Conservation (phyloP, 2,113 vertebrate genomes). For the Nothoprocta perdicaria region DNA sequence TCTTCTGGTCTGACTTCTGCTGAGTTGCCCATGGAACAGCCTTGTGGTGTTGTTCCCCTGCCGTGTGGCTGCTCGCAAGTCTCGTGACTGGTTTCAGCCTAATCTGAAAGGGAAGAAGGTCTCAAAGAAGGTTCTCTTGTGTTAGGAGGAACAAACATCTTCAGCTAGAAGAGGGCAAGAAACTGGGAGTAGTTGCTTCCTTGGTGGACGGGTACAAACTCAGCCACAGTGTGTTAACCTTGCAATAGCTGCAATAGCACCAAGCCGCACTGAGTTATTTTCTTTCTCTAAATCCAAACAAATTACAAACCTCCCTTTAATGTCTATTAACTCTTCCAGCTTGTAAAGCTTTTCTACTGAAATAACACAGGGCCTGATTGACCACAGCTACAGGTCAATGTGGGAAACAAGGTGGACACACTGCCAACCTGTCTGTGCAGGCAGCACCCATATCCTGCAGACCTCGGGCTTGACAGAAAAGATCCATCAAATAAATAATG, state of each 20-base stretch:
- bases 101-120: background rate
- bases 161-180: background rate
- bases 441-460: fast-evolving
- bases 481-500: background rate
- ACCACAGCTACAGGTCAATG: background rate
- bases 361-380: background rate
- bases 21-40: fast-evolving
- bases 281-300: background rate
- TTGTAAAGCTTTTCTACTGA: background rate
- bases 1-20: fast-evolving
- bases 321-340: background rate
- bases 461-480: background rate
- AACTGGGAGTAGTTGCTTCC: background rate
- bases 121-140: background rate
- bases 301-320: background rate
- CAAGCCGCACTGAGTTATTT: background rate
- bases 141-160: background rate
- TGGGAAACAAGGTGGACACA: background rate
- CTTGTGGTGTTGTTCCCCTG: background rate
- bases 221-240: background rate
- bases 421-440: fast-evolving
- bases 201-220: background rate
- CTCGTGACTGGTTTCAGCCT: background rate
- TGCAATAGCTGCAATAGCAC: background rate
- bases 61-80: fast-evolving